These are phyloP conservation scores for Ophion slaviceki DNA, from an alignment of 2,888 invertebrate species.

Conservation along the genomic window DNA sequence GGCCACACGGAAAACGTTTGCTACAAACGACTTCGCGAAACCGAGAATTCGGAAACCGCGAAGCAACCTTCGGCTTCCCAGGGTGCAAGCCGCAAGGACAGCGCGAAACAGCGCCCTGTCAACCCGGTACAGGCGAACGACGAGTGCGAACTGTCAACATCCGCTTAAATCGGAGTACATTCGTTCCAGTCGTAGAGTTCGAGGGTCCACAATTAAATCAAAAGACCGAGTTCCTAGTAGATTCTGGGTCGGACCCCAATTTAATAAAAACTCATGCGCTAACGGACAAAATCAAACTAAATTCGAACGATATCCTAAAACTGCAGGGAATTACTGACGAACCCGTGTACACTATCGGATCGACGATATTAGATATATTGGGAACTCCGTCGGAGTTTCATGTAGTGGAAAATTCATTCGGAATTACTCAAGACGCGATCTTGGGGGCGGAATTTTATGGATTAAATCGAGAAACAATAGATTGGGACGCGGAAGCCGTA, in stretches of 20 bases:
- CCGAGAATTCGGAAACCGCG: constrained; percentile 22
- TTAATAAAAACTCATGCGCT: constrained; percentile 18
- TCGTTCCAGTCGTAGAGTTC: constrained; percentile 10
- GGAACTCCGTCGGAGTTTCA: constrained; percentile 35
- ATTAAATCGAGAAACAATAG: constrained; percentile 27
- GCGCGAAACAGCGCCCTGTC: constrained; percentile 19
- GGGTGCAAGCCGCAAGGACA: constrained; percentile 43
- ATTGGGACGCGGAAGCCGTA: constrained; percentile 12
- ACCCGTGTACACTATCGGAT: constrained; percentile 32
- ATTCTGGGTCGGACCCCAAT: constrained; percentile 41
- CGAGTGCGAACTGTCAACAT: constrained; percentile 44
- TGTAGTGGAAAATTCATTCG: constrained; percentile 17
- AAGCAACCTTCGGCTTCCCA: constrained; percentile 26
- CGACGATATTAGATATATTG: constrained; percentile 17
- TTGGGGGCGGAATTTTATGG: constrained; percentile 24
- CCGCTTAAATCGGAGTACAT: constrained; percentile 23
- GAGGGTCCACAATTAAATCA: constrained; percentile 8
- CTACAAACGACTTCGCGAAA: too few relatives aligned
- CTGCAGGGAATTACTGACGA: constrained; percentile 29
- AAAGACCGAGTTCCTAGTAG: constrained; percentile 41
- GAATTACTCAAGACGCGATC: constrained; percentile 22
- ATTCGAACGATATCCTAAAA: constrained; percentile 30
- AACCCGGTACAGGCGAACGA: constrained; percentile 4
- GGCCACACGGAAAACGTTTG: not conserved
- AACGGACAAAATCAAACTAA: not conserved